Base-by-base conservation (phyloP, 2,797 vertebrate species). In the Enteromius trimaculatus region DNA sequence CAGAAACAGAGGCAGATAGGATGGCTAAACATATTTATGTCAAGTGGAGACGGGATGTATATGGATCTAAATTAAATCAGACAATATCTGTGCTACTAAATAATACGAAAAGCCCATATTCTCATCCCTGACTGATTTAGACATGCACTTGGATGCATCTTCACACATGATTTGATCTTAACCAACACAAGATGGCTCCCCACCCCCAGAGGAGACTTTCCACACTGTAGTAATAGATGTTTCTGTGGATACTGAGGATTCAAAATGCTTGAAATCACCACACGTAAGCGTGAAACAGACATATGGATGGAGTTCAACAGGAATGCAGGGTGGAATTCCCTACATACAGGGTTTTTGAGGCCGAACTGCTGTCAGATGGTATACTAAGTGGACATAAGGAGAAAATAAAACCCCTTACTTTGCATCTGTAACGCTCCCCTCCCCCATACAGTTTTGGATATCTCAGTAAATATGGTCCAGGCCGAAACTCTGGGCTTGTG, bases 141-240 rank as follows among this genome's bases (percentile, higher is more conserved):
- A 49, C 39, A 21, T 34, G 17, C 39, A 76, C 31, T 60, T 26
- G 47, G 44, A 21, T 17, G 7, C 55, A 55, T n/a, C 74, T 71
- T 42, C 47, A 77, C 69, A 13, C 16, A 78, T 74, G 85, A 78
- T 84, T 75, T 84, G 79, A 79, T 75, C 47, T 72, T 49, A 70
- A 77, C 87, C 83, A 83, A 89, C 88, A 88, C 88, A 85, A 89
- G 87, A 86, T 86, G 88, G 88, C 88, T 89, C 88, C 80, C 85
- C 77, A 87, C 81, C 85, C 86, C 87, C 88, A 87, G 78, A 83
- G 64, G 80, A 85, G 82, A 29, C 70, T 70, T 70, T 78, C 44
- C 66, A 47, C 74, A 47, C 44, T 4, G 29, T 42, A 71, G 64
- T 51, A 71, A 66, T 79, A 79, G 81, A 71, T n/a, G 71, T 60